These are phyloP conservation scores for Labeo catla DNA, from an alignment of 2,113 vertebrate genomes.

Conservation along the genomic window DNA sequence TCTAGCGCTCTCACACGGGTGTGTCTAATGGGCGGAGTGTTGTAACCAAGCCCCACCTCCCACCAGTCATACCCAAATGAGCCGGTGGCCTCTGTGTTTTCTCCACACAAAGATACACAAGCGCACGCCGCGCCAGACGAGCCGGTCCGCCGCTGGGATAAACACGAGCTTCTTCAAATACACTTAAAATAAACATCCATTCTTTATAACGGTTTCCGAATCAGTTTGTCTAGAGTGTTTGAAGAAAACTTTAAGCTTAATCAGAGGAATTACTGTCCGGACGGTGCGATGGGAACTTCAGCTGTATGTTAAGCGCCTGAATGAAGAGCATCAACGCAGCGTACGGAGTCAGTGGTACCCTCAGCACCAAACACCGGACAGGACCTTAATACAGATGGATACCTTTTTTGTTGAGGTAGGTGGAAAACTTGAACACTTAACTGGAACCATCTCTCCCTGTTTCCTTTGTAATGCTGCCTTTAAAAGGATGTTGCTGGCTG, in stretches of 20 bases:
- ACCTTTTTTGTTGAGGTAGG: slow-evolving; percentile 59
- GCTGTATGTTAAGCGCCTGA: slow-evolving; percentile 46
- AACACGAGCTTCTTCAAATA: background rate
- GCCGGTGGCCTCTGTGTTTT: slow-evolving; percentile 26
- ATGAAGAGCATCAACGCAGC: slow-evolving; percentile 52
- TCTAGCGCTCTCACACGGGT: background rate
- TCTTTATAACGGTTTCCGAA: background rate
- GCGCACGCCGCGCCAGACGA: slow-evolving; percentile 10
- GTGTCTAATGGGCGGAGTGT: slow-evolving; percentile 16
- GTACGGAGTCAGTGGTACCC: slow-evolving; percentile 37
- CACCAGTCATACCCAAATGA: slow-evolving; percentile 11
- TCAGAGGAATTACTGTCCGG: slow-evolving; percentile 17
- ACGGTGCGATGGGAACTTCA: slow-evolving; percentile 39
- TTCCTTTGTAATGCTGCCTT: slow-evolving; percentile 6
- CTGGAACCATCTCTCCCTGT: background rate
- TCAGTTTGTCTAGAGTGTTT: slow-evolving; percentile 12
- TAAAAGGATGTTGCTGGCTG: background rate
- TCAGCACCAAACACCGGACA: slow-evolving; percentile 25
- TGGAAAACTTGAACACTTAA: background rate
- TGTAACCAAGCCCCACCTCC: background rate
- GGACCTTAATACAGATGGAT: slow-evolving; percentile 50
- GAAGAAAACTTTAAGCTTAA: background rate
- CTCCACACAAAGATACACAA: slow-evolving; percentile 40
- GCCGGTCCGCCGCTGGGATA: background rate
- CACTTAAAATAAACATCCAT: background rate